Percentiles rank a stretch among this genome's conserved stretches.
Evolutionary conservation across 1,140 invertebrate species (phyloP).

Genomic region (Drosophila lacertosa): DNA sequence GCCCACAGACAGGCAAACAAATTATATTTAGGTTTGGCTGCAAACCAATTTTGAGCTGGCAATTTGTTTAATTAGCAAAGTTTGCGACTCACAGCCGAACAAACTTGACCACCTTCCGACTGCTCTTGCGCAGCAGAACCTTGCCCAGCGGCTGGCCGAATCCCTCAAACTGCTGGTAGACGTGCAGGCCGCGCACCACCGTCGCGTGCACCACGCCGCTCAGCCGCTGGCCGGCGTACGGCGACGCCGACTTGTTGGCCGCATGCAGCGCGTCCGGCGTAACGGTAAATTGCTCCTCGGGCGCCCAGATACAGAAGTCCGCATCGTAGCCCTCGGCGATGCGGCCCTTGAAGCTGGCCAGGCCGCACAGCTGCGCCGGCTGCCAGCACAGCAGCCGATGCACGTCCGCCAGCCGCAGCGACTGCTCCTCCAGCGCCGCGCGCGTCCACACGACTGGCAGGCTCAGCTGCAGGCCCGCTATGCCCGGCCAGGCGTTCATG

Average conservation of each 20-base stretch:
- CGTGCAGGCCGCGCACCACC: conserved; percentile 86
- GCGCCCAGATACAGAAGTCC: conserved; percentile 90
- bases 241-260: conserved; percentile 87
- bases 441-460: conserved; percentile 89
- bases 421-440: conserved; percentile 83
- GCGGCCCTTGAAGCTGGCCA: conserved; percentile 86
- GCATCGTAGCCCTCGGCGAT: conserved; percentile 88
- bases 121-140: conserved; percentile 72
- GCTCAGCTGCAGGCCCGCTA: conserved; percentile 90
- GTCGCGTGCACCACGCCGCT: conserved; percentile 87
- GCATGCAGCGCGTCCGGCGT: conserved; percentile 85
- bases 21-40: not conserved
- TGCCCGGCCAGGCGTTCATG: conserved; percentile 89
- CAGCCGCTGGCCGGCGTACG: conserved; percentile 86
- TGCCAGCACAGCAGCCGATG: conserved; percentile 86
- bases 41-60: conserved; percentile 3
- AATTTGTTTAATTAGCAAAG: conserved; percentile 62
- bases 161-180: conserved; percentile 84
- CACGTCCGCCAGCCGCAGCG: conserved; percentile 85
- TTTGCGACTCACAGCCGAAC: conserved; percentile 62
- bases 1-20: not conserved
- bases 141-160: conserved; percentile 81
- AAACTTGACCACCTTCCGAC: conserved; percentile 79
- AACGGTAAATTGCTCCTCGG: conserved; percentile 86
- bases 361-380: conserved; percentile 87